phyloP scores from a whole-genome alignment of 2,113 vertebrate species.

The Chamaetylas fuelleborni region DNA sequence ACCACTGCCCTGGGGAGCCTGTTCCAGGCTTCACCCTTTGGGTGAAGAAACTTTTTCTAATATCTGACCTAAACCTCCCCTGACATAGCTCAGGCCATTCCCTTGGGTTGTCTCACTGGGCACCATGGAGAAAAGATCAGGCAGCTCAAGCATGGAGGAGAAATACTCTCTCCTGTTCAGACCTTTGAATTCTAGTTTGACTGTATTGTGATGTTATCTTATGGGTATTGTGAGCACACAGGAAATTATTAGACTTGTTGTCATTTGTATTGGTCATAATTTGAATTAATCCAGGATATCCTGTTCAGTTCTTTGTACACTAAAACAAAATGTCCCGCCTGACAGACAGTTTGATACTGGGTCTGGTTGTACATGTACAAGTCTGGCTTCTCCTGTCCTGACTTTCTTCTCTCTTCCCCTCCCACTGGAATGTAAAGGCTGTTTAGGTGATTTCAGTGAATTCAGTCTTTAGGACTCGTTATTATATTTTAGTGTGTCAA shows the following conservation, averaged over 20 bases:
- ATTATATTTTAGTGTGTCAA: neutral
- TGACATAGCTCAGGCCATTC: neutral
- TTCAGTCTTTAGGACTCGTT: neutral
- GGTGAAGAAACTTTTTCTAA: neutral
- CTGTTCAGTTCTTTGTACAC: neutral
- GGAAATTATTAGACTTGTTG: neutral
- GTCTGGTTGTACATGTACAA: neutral
- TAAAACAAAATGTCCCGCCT: neutral
- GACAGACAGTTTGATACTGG: neutral
- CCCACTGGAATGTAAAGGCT: fast-evolving
- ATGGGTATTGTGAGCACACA: fast-evolving
- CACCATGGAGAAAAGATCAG: neutral
- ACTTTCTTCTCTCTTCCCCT: neutral
- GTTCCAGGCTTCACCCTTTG: neutral
- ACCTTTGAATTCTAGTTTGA: neutral
- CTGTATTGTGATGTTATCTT: neutral
- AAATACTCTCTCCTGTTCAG: neutral
- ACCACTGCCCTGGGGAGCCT: neutral
- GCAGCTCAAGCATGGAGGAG: neutral
- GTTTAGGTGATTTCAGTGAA: neutral
- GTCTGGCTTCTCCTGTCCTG: neutral
- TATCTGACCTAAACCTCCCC: neutral
- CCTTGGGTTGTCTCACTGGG: neutral
- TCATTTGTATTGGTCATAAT: neutral
- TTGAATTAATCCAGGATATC: neutral